Evolutionary conservation across 2,797 vertebrate genomes (phyloP).

Genomic region (Cryptoblepharus egeriae): DNA sequence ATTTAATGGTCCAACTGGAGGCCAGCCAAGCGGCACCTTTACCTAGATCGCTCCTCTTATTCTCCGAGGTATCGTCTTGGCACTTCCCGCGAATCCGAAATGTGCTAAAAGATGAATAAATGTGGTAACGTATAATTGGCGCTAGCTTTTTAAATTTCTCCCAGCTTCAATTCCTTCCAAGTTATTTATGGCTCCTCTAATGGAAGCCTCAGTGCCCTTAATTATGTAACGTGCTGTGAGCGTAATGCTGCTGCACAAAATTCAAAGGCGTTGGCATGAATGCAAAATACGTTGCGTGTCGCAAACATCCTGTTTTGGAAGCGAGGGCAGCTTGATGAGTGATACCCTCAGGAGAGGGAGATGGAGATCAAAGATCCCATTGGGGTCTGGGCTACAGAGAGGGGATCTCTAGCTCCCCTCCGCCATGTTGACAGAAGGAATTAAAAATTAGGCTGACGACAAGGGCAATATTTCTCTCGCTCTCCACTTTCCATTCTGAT

Average conservation of each 20-base stretch:
- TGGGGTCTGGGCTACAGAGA: slow-evolving; percentile 32
- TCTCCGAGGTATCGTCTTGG: slow-evolving; percentile 45
- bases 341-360: slow-evolving; percentile 36
- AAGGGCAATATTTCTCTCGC: slow-evolving; percentile 43
- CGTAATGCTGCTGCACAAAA: slow-evolving; percentile 49
- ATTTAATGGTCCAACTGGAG: slow-evolving; percentile 28
- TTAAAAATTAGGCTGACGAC: slow-evolving; percentile 51
- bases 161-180: slow-evolving; percentile 9
- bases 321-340: slow-evolving; percentile 63
- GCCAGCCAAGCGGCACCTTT: neutral
- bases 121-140: neutral
- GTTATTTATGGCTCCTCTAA: slow-evolving; percentile 59
- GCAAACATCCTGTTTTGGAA: slow-evolving; percentile 57
- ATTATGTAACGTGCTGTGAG: slow-evolving; percentile 64
- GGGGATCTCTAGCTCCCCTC: neutral
- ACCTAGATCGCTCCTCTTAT: slow-evolving; percentile 13
- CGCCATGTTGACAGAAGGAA: slow-evolving; percentile 59
- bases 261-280: slow-evolving; percentile 54
- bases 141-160: slow-evolving; percentile 52
- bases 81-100: slow-evolving; percentile 44
- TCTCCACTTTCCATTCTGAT: slow-evolving; percentile 56
- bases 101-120: slow-evolving; percentile 42
- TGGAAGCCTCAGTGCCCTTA: slow-evolving; percentile 56
- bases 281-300: slow-evolving; percentile 37
- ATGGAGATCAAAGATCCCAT: slow-evolving; percentile 18